Evolutionary conservation across 2,113 vertebrate genomes (phyloP).

Genomic region (Alces alces): DNA sequence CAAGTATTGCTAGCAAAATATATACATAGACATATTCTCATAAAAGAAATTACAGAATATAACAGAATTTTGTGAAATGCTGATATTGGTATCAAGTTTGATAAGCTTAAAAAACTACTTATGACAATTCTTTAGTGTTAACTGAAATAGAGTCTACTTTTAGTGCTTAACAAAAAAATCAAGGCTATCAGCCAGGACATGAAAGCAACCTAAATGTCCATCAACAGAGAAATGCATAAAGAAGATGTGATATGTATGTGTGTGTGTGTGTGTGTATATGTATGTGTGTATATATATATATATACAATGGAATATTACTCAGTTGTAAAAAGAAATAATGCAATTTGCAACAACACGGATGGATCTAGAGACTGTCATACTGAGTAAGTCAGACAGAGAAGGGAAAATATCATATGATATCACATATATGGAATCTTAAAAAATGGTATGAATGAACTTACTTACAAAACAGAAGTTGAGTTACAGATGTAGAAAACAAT

Average conservation of each 20-base stretch:
- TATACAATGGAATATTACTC: background rate
- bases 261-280: fast-evolving
- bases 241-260: background rate
- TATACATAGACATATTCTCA: background rate
- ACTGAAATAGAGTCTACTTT: background rate
- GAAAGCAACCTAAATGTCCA: background rate
- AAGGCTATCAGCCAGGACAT: background rate
- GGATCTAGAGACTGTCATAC: background rate
- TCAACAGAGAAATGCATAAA: background rate
- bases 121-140: background rate
- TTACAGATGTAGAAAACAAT: background rate
- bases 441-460: background rate
- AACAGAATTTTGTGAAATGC: background rate
- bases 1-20: slow-evolving; percentile 4
- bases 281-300: background rate
- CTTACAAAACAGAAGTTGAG: background rate
- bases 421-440: background rate
- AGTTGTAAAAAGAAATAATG: background rate
- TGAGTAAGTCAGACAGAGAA: background rate
- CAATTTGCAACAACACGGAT: background rate
- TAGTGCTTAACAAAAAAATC: background rate
- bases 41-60: background rate
- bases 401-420: background rate
- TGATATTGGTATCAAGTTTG: background rate
- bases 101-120: background rate